Evolutionary conservation across 2,797 vertebrate genomes (phyloP).

Genomic region (Tachyglossus aculeatus): DNA sequence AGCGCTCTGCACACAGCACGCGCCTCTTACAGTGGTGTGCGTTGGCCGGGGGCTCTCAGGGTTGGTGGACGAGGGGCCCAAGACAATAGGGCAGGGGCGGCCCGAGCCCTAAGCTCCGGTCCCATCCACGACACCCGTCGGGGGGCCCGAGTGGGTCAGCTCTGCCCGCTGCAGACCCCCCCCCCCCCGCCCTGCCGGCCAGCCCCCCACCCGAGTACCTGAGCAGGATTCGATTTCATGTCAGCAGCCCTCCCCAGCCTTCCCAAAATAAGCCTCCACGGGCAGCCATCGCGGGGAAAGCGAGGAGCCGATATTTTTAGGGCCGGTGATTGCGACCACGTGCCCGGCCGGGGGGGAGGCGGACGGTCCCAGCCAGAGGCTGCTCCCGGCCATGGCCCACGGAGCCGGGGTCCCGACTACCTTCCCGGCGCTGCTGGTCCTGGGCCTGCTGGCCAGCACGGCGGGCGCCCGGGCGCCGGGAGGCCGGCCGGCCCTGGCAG

Average conservation of each 20-base stretch:
- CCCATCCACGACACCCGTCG: conserved; percentile 73
- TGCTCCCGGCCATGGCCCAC: conserved; percentile 90
- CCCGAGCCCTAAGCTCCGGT: conserved; percentile 89
- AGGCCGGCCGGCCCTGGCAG: conserved; percentile 86
- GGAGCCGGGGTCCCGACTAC: conserved; percentile 85
- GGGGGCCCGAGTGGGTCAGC: conserved; percentile 71
- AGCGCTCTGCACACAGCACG: too few species aligned
- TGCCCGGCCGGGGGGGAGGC: conserved; percentile 93
- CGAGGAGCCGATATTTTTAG: conserved; percentile 98
- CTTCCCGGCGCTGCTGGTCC: conserved; percentile 82
- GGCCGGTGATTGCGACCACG: conserved; percentile 96
- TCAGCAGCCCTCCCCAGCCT: conserved; percentile 88
- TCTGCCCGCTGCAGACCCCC: too few species aligned
- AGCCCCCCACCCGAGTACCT: conserved; percentile 71
- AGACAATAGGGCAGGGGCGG: conserved; percentile 70
- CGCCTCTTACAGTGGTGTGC: too few species aligned
- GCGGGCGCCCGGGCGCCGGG: conserved; percentile 81
- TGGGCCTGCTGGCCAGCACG: conserved; percentile 84
- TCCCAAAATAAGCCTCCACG: conserved; percentile 95
- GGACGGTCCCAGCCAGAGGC: conserved; percentile 91
- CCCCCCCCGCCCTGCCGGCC: too few species aligned
- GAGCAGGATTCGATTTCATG: conserved; percentile 86
- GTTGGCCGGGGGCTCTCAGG: too few species aligned
- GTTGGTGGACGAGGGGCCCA: conserved; percentile 34
- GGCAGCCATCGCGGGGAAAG: conserved; percentile 95